Percentiles rank a stretch among this genome's conserved stretches.
These are phyloP conservation scores for Zosterops hypoxanthus DNA, from an alignment of 2,113 vertebrate species.

Conservation along the genomic window DNA sequence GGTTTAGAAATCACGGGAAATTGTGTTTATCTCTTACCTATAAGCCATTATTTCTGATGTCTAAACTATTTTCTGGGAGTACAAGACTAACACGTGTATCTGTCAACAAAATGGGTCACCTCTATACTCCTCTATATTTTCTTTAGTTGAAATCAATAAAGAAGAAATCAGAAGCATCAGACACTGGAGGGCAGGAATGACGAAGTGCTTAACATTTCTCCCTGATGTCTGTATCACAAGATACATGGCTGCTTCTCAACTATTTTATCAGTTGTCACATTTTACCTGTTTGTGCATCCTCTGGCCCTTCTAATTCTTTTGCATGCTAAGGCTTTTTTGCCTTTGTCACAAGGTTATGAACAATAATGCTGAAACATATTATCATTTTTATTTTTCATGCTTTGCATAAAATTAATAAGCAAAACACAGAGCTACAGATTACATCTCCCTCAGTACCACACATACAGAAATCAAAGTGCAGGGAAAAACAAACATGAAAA, in stretches of 20 bases:
- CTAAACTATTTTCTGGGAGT: slow-evolving; percentile 32
- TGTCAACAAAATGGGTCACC: slow-evolving; percentile 49
- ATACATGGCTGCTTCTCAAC: not conserved
- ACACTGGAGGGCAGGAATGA: slow-evolving; percentile 29
- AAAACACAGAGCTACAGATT: not conserved
- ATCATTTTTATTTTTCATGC: not conserved
- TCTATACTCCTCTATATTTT: slow-evolving; percentile 31
- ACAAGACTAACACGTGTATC: slow-evolving; percentile 28
- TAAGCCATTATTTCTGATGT: slow-evolving; percentile 3
- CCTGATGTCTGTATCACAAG: slow-evolving; percentile 21
- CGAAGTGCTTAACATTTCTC: slow-evolving; percentile 27
- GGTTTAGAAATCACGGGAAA: not conserved
- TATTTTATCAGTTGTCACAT: not conserved
- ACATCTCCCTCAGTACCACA: not conserved
- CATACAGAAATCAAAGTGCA: not conserved
- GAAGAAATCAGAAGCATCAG: slow-evolving; percentile 54
- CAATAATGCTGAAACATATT: not conserved
- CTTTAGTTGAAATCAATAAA: slow-evolving; percentile 66
- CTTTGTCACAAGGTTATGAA: not conserved
- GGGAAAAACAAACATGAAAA: not conserved
- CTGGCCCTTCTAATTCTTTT: not conserved
- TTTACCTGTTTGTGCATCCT: not conserved
- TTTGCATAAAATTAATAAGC: not conserved
- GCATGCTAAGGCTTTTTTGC: not conserved
- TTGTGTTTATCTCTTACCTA: not conserved